A percentile compares a stretch with the other conserved stretches of the same genome.
phyloP scores from a whole-genome alignment of 2,113 vertebrate species.

The Muntiacus muntjak region DNA sequence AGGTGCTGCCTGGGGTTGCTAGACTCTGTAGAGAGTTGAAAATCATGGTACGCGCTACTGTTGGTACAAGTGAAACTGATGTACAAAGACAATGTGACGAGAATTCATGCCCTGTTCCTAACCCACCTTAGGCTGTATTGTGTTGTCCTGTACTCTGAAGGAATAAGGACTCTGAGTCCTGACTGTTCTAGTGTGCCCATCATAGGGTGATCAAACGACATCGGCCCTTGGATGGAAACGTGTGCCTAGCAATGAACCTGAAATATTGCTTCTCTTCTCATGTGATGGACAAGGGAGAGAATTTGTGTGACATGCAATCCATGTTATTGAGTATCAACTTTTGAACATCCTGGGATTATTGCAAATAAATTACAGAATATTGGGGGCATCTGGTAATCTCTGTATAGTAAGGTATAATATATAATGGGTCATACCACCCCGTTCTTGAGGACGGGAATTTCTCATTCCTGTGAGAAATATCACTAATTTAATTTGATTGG shows the following conservation, averaged over 20 bases:
- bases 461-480: not conserved
- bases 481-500: not conserved
- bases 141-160: not conserved
- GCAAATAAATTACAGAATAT: not conserved
- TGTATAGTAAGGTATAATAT: not conserved
- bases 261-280: not conserved
- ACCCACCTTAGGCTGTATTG: not conserved
- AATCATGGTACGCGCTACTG: not conserved
- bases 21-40: not conserved
- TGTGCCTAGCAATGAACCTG: not conserved
- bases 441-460: not conserved
- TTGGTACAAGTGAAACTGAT: not conserved
- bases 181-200: not conserved
- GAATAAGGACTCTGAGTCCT: not conserved
- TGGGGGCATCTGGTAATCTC: not conserved
- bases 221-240: not conserved
- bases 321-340: not conserved
- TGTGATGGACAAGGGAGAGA: not conserved
- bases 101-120: not conserved
- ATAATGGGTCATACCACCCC: not conserved
- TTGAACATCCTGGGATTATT: not conserved
- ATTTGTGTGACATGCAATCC: not conserved
- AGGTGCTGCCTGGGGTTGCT: not conserved
- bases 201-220: accelerated
- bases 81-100: not conserved